These are phyloP conservation scores for Canis aureus DNA, from an alignment of 2,113 vertebrate species.

Conservation along the genomic window DNA sequence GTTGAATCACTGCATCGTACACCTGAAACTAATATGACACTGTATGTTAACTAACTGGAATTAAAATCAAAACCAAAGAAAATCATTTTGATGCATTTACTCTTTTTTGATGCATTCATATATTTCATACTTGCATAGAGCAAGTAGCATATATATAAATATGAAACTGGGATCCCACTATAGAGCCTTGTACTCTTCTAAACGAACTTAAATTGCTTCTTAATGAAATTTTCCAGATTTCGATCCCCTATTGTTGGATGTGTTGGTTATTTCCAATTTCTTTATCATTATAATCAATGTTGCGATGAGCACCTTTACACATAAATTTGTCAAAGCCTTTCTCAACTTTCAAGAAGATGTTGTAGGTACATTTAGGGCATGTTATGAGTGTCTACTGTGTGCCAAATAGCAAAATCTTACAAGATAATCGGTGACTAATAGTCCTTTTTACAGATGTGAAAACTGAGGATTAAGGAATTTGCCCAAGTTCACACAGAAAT, in stretches of 20 bases:
- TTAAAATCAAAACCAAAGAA: background rate
- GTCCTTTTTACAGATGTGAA: slow-evolving; percentile 2
- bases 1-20: background rate
- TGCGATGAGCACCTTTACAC: background rate
- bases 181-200: background rate
- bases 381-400: background rate
- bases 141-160: background rate
- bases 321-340: slow-evolving; percentile 20
- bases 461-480: background rate
- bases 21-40: background rate
- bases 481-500: background rate
- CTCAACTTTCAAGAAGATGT: background rate
- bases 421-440: background rate
- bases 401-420: background rate
- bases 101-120: background rate
- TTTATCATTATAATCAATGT: slow-evolving; percentile 29
- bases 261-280: background rate
- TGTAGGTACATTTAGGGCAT: background rate
- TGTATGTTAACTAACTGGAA: background rate
- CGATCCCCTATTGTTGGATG: background rate
- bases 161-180: background rate
- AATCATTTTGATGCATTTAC: background rate
- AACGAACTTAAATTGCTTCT: slow-evolving; percentile 34
- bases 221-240: slow-evolving; percentile 29
- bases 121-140: background rate